Evolutionary conservation across 2,888 invertebrate species (phyloP).

Genomic region (Pandemis heparana): DNA sequence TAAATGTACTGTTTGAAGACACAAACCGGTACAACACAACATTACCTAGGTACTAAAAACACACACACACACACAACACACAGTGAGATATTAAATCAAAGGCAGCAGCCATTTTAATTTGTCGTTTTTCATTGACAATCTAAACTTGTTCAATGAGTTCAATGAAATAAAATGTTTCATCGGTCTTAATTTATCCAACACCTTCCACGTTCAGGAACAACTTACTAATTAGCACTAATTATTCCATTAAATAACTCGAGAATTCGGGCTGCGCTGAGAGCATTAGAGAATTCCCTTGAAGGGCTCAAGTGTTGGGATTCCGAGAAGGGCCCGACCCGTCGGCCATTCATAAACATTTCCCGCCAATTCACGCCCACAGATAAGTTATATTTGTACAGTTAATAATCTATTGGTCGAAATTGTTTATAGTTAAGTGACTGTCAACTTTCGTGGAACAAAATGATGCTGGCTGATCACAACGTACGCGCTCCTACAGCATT

Average conservation of each 20-base stretch:
- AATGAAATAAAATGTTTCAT: not conserved
- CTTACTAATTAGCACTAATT: conserved; percentile 27
- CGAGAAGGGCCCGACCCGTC: conserved; percentile 21
- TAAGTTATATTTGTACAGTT: conserved; percentile 14
- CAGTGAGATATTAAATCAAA: not conserved
- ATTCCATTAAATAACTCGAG: conserved; percentile 29
- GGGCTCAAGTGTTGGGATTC: conserved; percentile 21
- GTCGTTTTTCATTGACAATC: not conserved
- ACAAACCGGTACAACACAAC: too few species aligned
- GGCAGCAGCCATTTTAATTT: not conserved
- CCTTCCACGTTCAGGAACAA: conserved; percentile 6
- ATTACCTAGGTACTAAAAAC: too few species aligned
- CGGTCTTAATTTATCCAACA: not conserved
- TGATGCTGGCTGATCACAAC: conserved; percentile 2
- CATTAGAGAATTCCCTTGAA: conserved; percentile 30
- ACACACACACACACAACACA: too few species aligned
- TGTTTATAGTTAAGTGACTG: not conserved
- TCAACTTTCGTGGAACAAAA: not conserved
- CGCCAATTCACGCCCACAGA: conserved; percentile 33
- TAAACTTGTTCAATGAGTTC: not conserved
- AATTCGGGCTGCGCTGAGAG: conserved; percentile 7
- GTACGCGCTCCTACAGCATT: not conserved
- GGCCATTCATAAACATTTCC: conserved; percentile 37
- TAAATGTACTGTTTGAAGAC: too few species aligned
- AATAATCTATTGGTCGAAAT: conserved; percentile 17